phyloP scores from a whole-genome alignment of 1,140 invertebrate genomes.

The Drosophila mayri region DNA sequence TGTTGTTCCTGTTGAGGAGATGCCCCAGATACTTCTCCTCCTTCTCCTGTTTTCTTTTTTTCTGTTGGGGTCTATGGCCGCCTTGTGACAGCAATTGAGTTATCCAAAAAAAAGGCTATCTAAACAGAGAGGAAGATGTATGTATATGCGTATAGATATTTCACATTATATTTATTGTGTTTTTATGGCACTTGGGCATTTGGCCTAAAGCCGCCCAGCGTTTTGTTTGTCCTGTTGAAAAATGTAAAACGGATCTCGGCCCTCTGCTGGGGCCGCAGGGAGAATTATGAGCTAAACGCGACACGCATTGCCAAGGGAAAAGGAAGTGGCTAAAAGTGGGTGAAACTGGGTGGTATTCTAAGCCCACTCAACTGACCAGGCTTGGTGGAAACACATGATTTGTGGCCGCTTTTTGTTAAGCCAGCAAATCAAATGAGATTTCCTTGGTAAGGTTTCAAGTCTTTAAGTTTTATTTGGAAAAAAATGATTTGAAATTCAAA shows the following conservation, averaged over 20 bases:
- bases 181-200: conserved; percentile 76
- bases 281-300: conserved; percentile 79
- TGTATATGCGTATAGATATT: conserved; percentile 51
- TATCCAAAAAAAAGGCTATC: conserved; percentile 75
- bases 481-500: background rate
- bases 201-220: conserved; percentile 58
- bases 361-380: conserved; percentile 1
- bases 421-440: conserved; percentile 57
- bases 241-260: conserved; percentile 62
- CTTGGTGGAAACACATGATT: conserved; percentile 51
- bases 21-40: background rate
- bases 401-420: conserved; percentile 56
- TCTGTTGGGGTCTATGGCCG: conserved; percentile 39
- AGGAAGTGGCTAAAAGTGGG: background rate
- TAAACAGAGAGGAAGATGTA: conserved; percentile 51
- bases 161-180: conserved; percentile 75
- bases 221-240: conserved; percentile 67
- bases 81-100: conserved; percentile 69
- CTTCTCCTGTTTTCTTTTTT: conserved; percentile 3
- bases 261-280: conserved; percentile 25
- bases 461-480: conserved; percentile 30
- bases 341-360: background rate
- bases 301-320: conserved; percentile 40
- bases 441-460: conserved; percentile 14
- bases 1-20: conserved; percentile 29